Evolutionary conservation across 2,888 invertebrate species (phyloP), one percentile per base, ranked within the genome.

Genomic region (Spialia ferax): DNA sequence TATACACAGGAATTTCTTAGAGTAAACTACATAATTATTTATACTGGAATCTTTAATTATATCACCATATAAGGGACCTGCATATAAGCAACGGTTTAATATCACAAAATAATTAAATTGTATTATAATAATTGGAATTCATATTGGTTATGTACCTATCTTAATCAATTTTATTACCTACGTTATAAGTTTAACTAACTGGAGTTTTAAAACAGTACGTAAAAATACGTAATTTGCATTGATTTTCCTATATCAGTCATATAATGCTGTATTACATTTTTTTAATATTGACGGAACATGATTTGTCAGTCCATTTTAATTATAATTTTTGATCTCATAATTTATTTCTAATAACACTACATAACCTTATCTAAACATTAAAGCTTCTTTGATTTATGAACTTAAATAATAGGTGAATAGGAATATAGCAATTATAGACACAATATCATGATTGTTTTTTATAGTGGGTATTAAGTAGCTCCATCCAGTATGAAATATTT

Each of bases 381-480:
- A 92, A 92, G 91, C 91, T 91, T 88, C 85, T 85, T 91, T 87
- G 83, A 83, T 84, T 89, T 83, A 82, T 80, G 77, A 82, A 85
- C 82, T 86, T 85, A 86, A 73, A 72, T 75, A 69, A 73, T 71
- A 69, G 70, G 38, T 57, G 23, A 50, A 55, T 73, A 75, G 75
- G 78, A 78, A 78, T 81, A 79, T 78, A 82, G 77, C 78, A 81
- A 82, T 57, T 79, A 80, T 69, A 70, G n/a, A n/a, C n/a, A n/a
- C n/a, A n/a, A n/a, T n/a, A n/a, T n/a, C 68, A 65, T 52, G 64
- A 69, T 64, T 64, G 15, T 57, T 45, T 20, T 63, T 13, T 42
- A 54, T 13, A 10, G 26, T 26, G 11, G 1, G 45, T 45, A 63
- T 22, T 56, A 55, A 63, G 63, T 56, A 56, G 63, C 7, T 63